phyloP scores from a whole-genome alignment of 2,797 vertebrate genomes.

The Thalassophryne amazonica region DNA sequence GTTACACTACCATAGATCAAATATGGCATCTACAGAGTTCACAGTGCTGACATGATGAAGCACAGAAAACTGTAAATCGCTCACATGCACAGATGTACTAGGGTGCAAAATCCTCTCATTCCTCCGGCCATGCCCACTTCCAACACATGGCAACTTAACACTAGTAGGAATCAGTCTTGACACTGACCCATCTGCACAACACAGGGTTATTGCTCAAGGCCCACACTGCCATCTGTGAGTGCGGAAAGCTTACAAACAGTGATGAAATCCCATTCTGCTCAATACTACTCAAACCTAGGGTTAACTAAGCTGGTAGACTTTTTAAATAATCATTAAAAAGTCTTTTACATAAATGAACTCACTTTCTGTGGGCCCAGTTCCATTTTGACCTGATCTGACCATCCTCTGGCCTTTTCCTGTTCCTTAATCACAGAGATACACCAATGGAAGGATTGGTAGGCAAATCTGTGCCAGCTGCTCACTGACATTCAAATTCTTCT shows the following conservation, averaged over 20 bases:
- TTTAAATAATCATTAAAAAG: conserved; percentile 18
- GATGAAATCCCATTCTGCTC: conserved; percentile 16
- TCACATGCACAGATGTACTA: background rate
- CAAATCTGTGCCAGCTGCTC: conserved; percentile 31
- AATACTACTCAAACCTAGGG: conserved; percentile 8
- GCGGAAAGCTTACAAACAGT: background rate
- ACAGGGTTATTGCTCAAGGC: conserved; percentile 46
- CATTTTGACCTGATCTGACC: conserved; percentile 31
- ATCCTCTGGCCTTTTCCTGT: conserved; percentile 17
- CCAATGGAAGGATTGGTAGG: conserved; percentile 21
- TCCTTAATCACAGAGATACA: conserved; percentile 10
- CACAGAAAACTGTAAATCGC: conserved; percentile 30
- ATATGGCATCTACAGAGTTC: conserved; percentile 24
- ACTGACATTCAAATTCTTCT: conserved; percentile 55
- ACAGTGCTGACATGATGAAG: conserved; percentile 1
- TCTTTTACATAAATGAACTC: conserved; percentile 25
- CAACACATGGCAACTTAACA: conserved; percentile 41
- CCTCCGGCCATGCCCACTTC: conserved; percentile 3
- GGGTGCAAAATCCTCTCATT: conserved; percentile 23
- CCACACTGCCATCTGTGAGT: conserved; percentile 42
- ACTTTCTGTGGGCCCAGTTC: conserved; percentile 17
- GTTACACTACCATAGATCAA: conserved; percentile 8
- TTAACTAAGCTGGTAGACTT: conserved; percentile 8
- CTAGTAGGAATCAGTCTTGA: conserved; percentile 37
- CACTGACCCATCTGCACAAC: conserved; percentile 49